These are phyloP conservation scores for Darevskia nairensis DNA, from an alignment of 2,797 vertebrate species.

Conservation along the genomic window DNA sequence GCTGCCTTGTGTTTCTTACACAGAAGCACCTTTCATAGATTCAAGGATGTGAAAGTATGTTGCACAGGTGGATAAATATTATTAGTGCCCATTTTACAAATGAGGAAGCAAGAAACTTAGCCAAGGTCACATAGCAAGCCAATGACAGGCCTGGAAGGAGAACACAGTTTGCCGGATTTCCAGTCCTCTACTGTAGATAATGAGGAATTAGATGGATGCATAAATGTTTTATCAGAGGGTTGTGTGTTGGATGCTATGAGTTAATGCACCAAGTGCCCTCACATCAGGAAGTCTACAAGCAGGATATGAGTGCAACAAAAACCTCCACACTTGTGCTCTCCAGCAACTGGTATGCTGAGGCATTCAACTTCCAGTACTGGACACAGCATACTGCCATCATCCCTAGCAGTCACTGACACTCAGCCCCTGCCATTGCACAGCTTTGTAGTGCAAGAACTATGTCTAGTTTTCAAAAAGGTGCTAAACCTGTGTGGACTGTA, in stretches of 20 bases:
- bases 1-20: conserved; percentile 39
- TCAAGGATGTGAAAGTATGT: conserved; percentile 41
- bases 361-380: background rate
- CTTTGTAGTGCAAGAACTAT: background rate
- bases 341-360: background rate
- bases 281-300: background rate
- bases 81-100: conserved; percentile 49
- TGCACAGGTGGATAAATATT: conserved; percentile 65
- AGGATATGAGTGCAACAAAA: no score
- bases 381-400: no score
- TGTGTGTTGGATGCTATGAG: background rate
- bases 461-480: background rate
- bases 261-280: background rate
- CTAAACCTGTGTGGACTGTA: background rate
- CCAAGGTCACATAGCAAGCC: background rate
- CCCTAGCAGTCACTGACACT: no score
- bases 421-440: background rate
- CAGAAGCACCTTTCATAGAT: conserved; percentile 62
- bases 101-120: conserved; percentile 12
- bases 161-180: background rate
- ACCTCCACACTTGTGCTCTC: no score
- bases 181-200: background rate
- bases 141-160: conserved; percentile 14
- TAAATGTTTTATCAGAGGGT: background rate
- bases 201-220: background rate